These are phyloP conservation scores for Drosophila planitibia DNA, from an alignment of 2,888 invertebrate genomes.

Conservation along the genomic window DNA sequence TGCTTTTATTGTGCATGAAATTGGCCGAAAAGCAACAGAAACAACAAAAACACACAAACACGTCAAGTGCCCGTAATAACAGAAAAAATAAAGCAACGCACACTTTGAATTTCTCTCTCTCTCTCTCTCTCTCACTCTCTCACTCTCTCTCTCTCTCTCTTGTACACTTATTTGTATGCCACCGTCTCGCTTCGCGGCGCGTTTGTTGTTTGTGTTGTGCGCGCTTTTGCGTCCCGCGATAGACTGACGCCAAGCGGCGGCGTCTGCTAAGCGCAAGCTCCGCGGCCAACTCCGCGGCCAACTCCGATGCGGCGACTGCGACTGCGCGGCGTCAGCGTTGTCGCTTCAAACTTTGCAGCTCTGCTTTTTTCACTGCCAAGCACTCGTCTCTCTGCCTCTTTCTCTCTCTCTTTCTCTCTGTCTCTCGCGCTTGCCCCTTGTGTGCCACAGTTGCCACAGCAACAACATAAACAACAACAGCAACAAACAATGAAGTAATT, in stretches of 20 bases:
- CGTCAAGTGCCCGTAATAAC: slow-evolving; percentile 8
- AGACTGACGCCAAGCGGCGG: slow-evolving; percentile 46
- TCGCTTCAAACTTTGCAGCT: slow-evolving; percentile 14
- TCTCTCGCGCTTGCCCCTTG: neutral
- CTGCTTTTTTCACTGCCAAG: slow-evolving; percentile 69
- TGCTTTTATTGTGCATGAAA: slow-evolving; percentile 62
- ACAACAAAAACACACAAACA: slow-evolving; percentile 14
- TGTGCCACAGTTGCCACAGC: slow-evolving; percentile 64
- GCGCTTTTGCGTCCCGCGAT: slow-evolving; percentile 67
- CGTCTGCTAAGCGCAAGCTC: slow-evolving; percentile 30
- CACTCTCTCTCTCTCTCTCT: slow-evolving; percentile 4
- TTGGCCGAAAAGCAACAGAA: slow-evolving; percentile 38
- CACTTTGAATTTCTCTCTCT: slow-evolving; percentile 19
- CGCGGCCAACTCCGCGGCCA: slow-evolving; percentile 17
- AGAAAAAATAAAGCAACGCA: slow-evolving; percentile 16
- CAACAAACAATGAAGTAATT: slow-evolving; percentile 58
- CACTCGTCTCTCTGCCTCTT: neutral
- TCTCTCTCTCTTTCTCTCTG: neutral
- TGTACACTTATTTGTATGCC: slow-evolving; percentile 35
- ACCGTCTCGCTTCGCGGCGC: slow-evolving; percentile 25
- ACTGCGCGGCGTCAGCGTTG: neutral
- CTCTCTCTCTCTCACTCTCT: neutral
- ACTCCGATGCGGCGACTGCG: neutral
- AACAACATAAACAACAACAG: slow-evolving; percentile 39
- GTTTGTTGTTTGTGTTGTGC: slow-evolving; percentile 55